Evolutionary conservation across 64 coral and sea anemone genomes (phyloP).

Genomic region (Catalaphyllia jardinei): DNA sequence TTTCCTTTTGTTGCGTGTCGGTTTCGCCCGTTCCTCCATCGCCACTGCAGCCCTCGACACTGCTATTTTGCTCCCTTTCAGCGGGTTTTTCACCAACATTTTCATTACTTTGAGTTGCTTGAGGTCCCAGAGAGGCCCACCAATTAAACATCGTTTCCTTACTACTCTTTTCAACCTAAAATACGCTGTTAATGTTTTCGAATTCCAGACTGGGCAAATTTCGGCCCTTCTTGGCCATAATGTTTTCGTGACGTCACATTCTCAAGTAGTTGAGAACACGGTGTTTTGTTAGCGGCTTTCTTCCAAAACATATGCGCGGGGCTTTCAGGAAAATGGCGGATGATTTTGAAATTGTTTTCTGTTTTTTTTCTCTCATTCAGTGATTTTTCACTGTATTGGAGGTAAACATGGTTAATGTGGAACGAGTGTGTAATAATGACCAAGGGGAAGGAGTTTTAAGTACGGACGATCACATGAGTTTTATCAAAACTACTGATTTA

Average conservation of each 20-base stretch:
- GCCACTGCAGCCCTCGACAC: neutral
- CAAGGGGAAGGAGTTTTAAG: too few relatives aligned
- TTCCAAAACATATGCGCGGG: neutral
- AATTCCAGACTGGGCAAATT: neutral
- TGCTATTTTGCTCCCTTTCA: neutral
- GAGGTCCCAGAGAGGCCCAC: conserved; percentile 38
- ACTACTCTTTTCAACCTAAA: neutral
- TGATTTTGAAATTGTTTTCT: neutral
- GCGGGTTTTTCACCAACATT: neutral
- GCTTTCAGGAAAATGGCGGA: neutral
- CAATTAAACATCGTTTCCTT: conserved; percentile 21
- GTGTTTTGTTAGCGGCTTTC: neutral
- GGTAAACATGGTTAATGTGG: neutral
- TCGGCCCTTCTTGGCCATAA: neutral
- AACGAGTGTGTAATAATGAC: neutral
- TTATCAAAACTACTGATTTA: neutral
- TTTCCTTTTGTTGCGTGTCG: neutral
- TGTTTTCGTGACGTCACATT: conserved; percentile 49
- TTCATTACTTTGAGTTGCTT: neutral
- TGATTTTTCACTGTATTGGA: neutral
- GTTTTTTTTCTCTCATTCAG: neutral
- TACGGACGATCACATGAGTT: too few relatives aligned
- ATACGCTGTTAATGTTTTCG: neutral
- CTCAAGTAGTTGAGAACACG: neutral
- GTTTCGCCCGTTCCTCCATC: neutral